Percentiles rank a stretch among this genome's conserved stretches.
Conservation (phyloP, 2,797 vertebrate genomes). For the Bradypodion pumilum region DNA sequence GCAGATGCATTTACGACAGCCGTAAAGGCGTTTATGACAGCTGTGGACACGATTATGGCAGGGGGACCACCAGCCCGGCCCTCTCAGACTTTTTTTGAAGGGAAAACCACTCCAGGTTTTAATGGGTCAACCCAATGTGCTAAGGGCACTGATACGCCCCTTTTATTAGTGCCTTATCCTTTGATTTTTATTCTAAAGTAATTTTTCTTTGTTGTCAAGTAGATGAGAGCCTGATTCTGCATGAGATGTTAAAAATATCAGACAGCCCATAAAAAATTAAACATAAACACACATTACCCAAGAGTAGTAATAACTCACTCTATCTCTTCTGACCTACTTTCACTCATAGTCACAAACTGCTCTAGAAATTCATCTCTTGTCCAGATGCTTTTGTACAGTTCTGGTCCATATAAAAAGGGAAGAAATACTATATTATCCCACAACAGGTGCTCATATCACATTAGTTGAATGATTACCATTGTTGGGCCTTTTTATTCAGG, state of each 20-base stretch:
- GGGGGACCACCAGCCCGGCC: too few relatives aligned
- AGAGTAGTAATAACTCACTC: constrained; percentile 24
- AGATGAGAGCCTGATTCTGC: constrained; percentile 21
- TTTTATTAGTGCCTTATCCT: background rate
- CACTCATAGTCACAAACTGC: background rate
- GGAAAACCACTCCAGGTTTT: background rate
- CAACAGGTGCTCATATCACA: too few relatives aligned
- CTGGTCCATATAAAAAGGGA: background rate
- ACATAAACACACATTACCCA: constrained; percentile 51
- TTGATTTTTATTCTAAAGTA: constrained; percentile 10
- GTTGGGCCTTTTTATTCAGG: too few relatives aligned
- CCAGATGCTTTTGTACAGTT: background rate
- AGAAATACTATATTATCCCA: background rate
- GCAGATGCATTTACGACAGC: too few relatives aligned
- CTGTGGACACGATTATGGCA: too few relatives aligned
- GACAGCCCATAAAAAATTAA: constrained; percentile 47
- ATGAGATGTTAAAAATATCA: constrained; percentile 33
- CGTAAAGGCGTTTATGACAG: too few relatives aligned
- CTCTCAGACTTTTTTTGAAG: too few relatives aligned
- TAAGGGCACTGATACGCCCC: background rate
- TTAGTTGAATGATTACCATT: too few relatives aligned
- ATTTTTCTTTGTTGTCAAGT: constrained; percentile 23
- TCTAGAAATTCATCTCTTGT: background rate
- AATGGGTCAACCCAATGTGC: constrained; percentile 16
- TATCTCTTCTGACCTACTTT: constrained; percentile 53